Evolutionary conservation across 2,888 invertebrate species (phyloP).

Genomic region (Ceriagrion tenellum): DNA sequence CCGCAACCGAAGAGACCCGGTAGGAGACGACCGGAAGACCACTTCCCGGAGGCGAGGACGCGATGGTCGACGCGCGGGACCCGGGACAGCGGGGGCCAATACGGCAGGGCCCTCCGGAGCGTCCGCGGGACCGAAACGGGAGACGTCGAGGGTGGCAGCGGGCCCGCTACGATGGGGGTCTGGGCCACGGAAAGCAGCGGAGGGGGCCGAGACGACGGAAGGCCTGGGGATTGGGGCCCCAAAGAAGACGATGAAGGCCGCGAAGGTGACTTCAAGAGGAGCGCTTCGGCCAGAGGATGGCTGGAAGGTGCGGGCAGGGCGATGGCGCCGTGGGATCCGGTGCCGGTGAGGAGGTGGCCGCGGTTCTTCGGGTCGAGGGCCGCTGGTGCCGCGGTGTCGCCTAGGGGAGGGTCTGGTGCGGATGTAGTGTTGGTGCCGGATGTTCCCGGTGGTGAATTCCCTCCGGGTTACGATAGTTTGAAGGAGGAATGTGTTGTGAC

Average conservation of each 20-base stretch:
- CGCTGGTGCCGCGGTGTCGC: slow-evolving; percentile 72
- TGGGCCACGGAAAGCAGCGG: slow-evolving; percentile 17
- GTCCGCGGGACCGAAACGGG: slow-evolving; percentile 70
- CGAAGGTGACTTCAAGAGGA: slow-evolving; percentile 50
- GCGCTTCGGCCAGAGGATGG: background rate
- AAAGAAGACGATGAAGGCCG: slow-evolving; percentile 70
- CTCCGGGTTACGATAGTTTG: background rate
- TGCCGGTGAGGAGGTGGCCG: slow-evolving; percentile 68
- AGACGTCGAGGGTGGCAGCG: slow-evolving; percentile 72
- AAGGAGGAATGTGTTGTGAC: background rate
- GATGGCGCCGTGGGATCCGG: slow-evolving; percentile 45
- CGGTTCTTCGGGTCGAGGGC: slow-evolving; percentile 72
- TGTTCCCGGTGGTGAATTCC: background rate
- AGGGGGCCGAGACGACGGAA: background rate
- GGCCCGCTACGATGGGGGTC: slow-evolving; percentile 60
- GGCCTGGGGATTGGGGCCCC: slow-evolving; percentile 70
- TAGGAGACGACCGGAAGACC: background rate
- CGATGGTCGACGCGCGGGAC: slow-evolving; percentile 74
- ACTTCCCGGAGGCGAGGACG: slow-evolving; percentile 75
- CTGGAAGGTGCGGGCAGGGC: slow-evolving; percentile 6
- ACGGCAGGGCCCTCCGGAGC: slow-evolving; percentile 72
- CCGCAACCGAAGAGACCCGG: slow-evolving; percentile 8
- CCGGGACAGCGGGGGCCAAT: slow-evolving; percentile 69
- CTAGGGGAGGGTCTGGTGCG: background rate
- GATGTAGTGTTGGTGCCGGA: background rate